Conservation (phyloP, 1,140 invertebrate species). For the Bombus confusus region DNA sequence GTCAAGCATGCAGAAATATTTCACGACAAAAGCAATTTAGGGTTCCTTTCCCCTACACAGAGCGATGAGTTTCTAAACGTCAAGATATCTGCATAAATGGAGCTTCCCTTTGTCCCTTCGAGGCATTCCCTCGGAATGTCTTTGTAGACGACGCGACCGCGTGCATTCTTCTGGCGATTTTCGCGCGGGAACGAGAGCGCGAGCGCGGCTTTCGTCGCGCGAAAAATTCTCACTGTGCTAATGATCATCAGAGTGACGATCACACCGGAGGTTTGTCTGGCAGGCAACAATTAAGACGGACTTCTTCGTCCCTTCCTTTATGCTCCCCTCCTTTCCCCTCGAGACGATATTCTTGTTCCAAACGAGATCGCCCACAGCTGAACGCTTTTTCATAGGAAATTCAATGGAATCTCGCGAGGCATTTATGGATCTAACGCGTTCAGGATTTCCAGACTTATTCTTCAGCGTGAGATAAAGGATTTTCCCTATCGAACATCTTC, state of each 20-base stretch:
- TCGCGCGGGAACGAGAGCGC: neutral
- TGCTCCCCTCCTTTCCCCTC: neutral
- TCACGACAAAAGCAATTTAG: neutral
- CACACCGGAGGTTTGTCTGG: neutral
- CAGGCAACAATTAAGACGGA: constrained; percentile 38
- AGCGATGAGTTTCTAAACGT: neutral
- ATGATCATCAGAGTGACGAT: constrained; percentile 20
- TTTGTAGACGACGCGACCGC: neutral
- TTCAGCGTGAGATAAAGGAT: neutral
- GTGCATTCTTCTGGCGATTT: neutral
- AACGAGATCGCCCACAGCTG: too few species aligned
- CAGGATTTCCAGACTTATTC: neutral
- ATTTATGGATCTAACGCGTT: constrained; percentile 12
- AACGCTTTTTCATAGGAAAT: constrained; percentile 17
- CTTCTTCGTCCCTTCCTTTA: neutral
- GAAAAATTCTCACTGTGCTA: constrained; percentile 16
- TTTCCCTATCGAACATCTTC: neutral
- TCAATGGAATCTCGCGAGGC: constrained; percentile 20
- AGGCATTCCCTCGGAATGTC: neutral
- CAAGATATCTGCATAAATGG: neutral
- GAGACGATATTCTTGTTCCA: neutral
- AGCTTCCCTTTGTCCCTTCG: neutral
- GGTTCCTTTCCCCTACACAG: neutral
- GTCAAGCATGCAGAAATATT: too few species aligned
- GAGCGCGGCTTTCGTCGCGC: neutral